These are phyloP conservation scores for Hippolais icterina DNA, from an alignment of 2,113 vertebrate species.

Conservation along the genomic window DNA sequence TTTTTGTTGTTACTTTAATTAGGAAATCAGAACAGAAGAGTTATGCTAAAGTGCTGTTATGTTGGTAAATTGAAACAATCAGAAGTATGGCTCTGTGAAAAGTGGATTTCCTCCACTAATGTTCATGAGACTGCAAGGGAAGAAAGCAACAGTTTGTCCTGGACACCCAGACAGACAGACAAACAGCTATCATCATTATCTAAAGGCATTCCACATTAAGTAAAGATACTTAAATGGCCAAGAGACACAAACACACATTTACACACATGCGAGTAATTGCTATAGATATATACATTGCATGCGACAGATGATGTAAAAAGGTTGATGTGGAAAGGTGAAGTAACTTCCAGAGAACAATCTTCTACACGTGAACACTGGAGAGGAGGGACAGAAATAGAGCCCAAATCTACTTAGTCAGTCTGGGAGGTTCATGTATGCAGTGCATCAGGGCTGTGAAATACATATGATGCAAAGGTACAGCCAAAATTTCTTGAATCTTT, in stretches of 20 bases:
- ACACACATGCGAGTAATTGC: neutral
- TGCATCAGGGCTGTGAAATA: neutral
- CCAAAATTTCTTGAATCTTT: neutral
- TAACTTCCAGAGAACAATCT: neutral
- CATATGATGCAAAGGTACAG: fast-evolving
- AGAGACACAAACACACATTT: neutral
- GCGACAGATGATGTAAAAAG: neutral
- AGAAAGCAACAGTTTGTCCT: neutral
- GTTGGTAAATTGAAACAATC: neutral
- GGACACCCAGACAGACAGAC: neutral
- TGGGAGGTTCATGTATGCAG: neutral
- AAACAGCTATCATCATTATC: neutral
- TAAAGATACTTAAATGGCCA: neutral
- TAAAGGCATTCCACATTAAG: neutral
- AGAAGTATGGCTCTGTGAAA: neutral
- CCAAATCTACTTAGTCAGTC: neutral
- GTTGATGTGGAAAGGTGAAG: neutral
- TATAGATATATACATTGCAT: neutral
- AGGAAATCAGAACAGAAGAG: neutral
- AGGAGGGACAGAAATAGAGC: neutral
- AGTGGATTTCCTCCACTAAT: neutral
- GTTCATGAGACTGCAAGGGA: neutral
- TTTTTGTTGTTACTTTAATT: neutral
- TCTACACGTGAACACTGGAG: neutral
- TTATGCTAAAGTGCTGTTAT: neutral